A percentile compares a stretch with the other conserved stretches of the same genome.
Conservation (phyloP, 2,113 vertebrate species). For the Laticauda colubrina region DNA sequence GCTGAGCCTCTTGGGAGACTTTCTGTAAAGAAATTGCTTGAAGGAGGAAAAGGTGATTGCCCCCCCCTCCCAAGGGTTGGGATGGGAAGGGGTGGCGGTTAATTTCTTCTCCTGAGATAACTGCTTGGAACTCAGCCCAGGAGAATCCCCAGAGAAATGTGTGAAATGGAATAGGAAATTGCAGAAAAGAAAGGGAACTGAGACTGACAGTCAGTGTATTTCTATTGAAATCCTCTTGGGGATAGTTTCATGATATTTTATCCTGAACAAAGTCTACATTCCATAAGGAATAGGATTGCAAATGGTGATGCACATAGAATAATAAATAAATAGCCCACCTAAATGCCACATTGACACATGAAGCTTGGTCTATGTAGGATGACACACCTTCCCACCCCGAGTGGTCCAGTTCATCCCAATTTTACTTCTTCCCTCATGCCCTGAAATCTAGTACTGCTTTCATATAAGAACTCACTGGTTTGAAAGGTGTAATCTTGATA, state of each 20-base stretch:
- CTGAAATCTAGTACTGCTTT: background rate
- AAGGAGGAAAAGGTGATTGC: constrained; percentile 87
- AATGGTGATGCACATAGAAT: background rate
- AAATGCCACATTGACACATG: background rate
- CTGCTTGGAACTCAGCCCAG: background rate
- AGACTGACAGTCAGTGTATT: background rate
- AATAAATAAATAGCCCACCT: background rate
- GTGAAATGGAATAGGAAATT: background rate
- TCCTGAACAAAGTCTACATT: background rate
- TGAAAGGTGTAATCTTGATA: background rate
- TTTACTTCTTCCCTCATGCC: background rate
- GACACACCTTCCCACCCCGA: background rate
- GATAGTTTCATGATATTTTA: background rate
- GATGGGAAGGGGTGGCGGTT: background rate
- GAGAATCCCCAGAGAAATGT: background rate
- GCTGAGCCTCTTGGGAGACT: constrained; percentile 73
- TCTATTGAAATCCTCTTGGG: background rate
- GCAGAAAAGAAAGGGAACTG: background rate
- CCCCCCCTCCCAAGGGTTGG: background rate
- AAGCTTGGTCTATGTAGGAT: background rate
- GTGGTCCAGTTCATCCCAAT: background rate
- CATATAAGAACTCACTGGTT: background rate
- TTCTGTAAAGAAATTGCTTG: constrained; percentile 86
- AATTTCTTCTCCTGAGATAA: background rate
- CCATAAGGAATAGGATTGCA: background rate